Evolutionary conservation across 2,888 invertebrate species (phyloP), one percentile per base, ranked within the genome.

Genomic region (Drosophila yooni): DNA sequence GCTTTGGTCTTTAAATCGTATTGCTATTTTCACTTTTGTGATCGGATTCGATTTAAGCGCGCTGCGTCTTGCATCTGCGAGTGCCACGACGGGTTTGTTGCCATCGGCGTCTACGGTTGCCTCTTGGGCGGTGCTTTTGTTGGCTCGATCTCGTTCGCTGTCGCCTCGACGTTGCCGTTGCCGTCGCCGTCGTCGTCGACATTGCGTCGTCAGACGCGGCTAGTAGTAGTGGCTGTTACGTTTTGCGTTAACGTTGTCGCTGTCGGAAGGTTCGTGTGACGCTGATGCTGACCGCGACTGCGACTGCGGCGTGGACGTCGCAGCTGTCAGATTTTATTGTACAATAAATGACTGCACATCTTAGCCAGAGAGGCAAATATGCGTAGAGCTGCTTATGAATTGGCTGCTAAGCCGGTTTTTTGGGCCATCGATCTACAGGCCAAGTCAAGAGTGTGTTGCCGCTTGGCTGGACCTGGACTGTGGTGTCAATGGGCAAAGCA

Each of bases 41-140:
- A 25, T 46, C 46, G 27, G 38, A 71, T 77, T 69, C 76, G 64
- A 58, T 63, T 61, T 62, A 61, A 78, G 75, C 79, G 84, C 81
- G 75, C 71, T 78, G 88, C 82, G 85, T 89, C 89, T 86, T 88
- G 80, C 74, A 80, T 88, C 85, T 82, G 88, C 78, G 85, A 89
- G 74, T 82, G 85, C 89, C 88, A 88, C 85, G 85, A 86, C 85
- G 89, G 85, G 85, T 86, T 86, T 86, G 89, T 89, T 88, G 88
- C 82, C 84, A 89, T 81, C 79, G 75, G 70, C 89, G 83, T 81
- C 81, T 84, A 83, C 76, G 78, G 65, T 62, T 82, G 89, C 77
- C 89, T 89, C 89, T 89, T 85, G 84, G 89, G 79, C 89, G 85
- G 82, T 78, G 59, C 71, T 89, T 80, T 84, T 88, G 76, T 81